Conservation (phyloP, 2,888 invertebrate genomes). For the Ormyrus nitidulus region DNA sequence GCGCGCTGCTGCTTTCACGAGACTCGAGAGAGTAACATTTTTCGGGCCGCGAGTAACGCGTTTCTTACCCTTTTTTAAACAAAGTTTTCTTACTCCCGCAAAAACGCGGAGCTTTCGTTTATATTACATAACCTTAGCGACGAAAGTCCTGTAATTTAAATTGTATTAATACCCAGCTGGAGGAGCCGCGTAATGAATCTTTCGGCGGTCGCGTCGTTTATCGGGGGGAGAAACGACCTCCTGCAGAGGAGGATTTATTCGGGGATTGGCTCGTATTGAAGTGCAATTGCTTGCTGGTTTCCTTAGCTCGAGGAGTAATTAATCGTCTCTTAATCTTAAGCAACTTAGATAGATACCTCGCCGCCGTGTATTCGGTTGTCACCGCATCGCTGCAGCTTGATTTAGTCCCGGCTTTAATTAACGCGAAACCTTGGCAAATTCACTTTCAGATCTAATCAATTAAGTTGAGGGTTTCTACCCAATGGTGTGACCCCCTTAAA, state of each 20-base stretch:
- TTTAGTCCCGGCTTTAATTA: constrained; percentile 22
- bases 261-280: constrained; percentile 11
- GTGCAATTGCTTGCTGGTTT: constrained; percentile 42
- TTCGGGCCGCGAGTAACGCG: too few relatives aligned
- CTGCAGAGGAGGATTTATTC: neutral
- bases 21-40: too few relatives aligned
- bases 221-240: neutral
- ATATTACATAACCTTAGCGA: too few relatives aligned
- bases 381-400: constrained; percentile 13
- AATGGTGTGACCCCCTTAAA: too few relatives aligned
- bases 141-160: too few relatives aligned
- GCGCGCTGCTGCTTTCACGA: neutral
- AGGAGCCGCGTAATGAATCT: too few relatives aligned
- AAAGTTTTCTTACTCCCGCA: neutral
- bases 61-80: neutral
- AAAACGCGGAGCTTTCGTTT: too few relatives aligned
- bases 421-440: neutral
- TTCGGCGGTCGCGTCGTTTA: neutral
- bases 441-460: too few relatives aligned
- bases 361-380: constrained; percentile 9
- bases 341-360: constrained; percentile 18
- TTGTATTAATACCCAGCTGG: too few relatives aligned
- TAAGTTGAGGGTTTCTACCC: too few relatives aligned
- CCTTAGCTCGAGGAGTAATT: constrained; percentile 36
- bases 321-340: constrained; percentile 42